Evolutionary conservation across 2,888 invertebrate species (phyloP).

Genomic region (Drosophila siamana): DNA sequence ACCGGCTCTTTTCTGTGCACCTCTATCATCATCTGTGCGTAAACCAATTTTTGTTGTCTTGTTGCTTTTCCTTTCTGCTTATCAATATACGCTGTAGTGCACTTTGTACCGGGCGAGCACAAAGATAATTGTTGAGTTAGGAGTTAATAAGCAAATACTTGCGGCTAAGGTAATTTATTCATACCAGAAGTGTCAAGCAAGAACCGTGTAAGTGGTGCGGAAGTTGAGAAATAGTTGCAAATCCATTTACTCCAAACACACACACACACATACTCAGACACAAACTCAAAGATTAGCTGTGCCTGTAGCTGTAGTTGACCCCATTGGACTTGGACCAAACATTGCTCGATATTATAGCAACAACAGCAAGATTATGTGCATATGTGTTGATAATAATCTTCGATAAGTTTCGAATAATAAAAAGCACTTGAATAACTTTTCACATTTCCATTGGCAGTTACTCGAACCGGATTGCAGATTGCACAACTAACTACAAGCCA

Average conservation of each 20-base stretch:
- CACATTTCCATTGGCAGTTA: conserved; percentile 22
- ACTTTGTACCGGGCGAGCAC: conserved; percentile 53
- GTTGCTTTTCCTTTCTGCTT: conserved; percentile 31
- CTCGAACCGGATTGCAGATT: conserved; percentile 24
- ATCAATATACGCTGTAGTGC: conserved; percentile 35
- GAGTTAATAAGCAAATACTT: conserved; percentile 10
- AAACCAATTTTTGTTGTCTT: conserved; percentile 29
- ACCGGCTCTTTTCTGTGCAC: conserved; percentile 10
- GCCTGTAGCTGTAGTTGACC: background rate
- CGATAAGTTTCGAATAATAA: conserved; percentile 21
- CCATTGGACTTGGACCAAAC: conserved; percentile 21
- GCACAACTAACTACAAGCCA: background rate
- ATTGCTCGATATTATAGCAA: conserved; percentile 7
- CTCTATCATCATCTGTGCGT: conserved; percentile 16
- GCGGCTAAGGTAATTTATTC: conserved; percentile 23
- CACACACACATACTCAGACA: background rate
- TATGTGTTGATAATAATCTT: conserved; percentile 16
- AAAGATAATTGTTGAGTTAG: conserved; percentile 29
- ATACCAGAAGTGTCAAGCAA: background rate
- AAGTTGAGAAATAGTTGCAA: background rate
- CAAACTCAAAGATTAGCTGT: background rate
- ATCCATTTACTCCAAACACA: background rate
- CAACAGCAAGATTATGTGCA: conserved; percentile 7
- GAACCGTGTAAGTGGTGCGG: conserved; percentile 18
- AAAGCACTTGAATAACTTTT: conserved; percentile 2